Evolutionary conservation across 2,888 invertebrate species (phyloP), one percentile per base, ranked within the genome.

Genomic region (Nomada fucata): DNA sequence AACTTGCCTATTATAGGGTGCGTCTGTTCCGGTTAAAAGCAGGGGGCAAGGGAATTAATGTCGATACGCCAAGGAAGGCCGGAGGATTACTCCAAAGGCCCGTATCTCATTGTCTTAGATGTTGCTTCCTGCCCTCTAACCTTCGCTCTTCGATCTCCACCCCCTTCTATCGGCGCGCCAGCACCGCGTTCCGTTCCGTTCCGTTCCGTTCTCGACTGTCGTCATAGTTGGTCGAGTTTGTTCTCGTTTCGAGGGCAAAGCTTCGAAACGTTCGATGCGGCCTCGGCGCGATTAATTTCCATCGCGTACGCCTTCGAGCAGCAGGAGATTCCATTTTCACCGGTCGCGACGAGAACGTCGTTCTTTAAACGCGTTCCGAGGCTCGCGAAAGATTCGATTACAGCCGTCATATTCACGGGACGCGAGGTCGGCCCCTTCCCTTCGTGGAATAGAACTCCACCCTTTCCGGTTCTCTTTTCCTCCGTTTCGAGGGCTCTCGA

Each of bases 1-100:
- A 93, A 93, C 93, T 93, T 94, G 93, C 93, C 93, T 93, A 93
- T 93, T 94, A 94, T 92, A 93, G 93, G 93, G 93, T 92, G 92
- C 92, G 93, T 93, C 93, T 93, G 93, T 94, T 93, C 92, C 93
- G 92, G 93, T 93, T 93, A 93, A 93, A 93, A 93, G 93, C 93
- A 90, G 91, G 91, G 91, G 91, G 92, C 91, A 91, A 91, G 91
- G 91, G 93, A 93, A 93, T 93, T 93, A 93, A 93, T 93, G 93
- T 92, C 93, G 93, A 93, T 93, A 93, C 92, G 92, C 88, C 91
- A 90, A 90, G 90, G 90, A 91, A 92, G 92, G 90, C 82, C 90
- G 90, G 91, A 91, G 93, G 93, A 93, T 93, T 93, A 92, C 92
- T 91, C 88, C 88, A 86, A 90, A 91, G 91, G 90, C 88, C 80